A percentile compares a stretch with the other conserved stretches of the same genome.
phyloP scores from a whole-genome alignment of 2,888 invertebrate species.

The Endomychus coccineus region DNA sequence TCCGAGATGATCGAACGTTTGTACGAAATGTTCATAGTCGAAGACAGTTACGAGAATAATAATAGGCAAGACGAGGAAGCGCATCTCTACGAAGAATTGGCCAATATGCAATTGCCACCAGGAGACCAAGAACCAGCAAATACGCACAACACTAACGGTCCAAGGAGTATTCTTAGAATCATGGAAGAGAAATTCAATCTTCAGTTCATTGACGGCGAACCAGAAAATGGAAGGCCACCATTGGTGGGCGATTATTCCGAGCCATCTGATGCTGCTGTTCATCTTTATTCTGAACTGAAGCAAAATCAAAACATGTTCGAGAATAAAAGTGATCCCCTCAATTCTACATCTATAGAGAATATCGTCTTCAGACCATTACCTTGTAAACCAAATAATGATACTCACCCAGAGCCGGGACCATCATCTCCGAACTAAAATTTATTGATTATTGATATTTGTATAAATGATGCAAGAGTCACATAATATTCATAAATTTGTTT shows the following conservation, averaged over 20 bases:
- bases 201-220: conserved; percentile 24
- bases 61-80: conserved; percentile 43
- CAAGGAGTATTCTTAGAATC: conserved; percentile 54
- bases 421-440: conserved; percentile 16
- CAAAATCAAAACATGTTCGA: conserved; percentile 29
- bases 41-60: conserved; percentile 56
- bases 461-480: too few species aligned
- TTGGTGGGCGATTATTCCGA: conserved; percentile 50
- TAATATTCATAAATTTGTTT: too few species aligned
- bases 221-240: conserved; percentile 32
- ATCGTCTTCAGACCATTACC: conserved; percentile 66
- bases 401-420: conserved; percentile 26
- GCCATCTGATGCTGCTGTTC: conserved; percentile 48
- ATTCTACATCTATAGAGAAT: conserved; percentile 43
- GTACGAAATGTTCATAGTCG: conserved; percentile 66
- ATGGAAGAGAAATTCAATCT: conserved; percentile 51
- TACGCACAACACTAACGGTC: conserved; percentile 34
- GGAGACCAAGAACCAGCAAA: conserved; percentile 32
- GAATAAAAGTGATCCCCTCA: conserved; percentile 26
- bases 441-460: too few species aligned
- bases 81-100: conserved; percentile 43
- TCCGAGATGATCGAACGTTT: conserved; percentile 70
- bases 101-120: conserved; percentile 34
- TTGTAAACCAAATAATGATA: conserved; percentile 47
- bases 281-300: conserved; percentile 51